Evolutionary conservation across 2,797 vertebrate species (phyloP).

Genomic region (Triplophysa yarkandensis): DNA sequence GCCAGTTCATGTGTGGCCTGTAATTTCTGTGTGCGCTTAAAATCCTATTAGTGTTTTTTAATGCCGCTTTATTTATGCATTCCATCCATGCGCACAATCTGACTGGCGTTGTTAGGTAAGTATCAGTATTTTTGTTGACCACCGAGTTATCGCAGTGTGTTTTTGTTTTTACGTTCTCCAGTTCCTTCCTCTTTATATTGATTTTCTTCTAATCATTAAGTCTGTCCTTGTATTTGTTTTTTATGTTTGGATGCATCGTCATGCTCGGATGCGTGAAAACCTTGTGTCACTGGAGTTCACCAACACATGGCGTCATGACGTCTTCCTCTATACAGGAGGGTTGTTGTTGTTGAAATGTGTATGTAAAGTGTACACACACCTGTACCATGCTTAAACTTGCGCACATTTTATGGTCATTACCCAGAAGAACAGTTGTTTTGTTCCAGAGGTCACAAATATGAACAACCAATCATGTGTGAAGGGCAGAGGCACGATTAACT

Average conservation of each 20-base stretch:
- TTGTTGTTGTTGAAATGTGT: constrained; percentile 10
- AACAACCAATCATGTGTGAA: constrained; percentile 1
- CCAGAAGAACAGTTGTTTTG: background rate
- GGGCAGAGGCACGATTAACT: background rate
- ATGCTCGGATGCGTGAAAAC: background rate
- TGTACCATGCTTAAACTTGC: background rate
- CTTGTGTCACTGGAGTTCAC: background rate
- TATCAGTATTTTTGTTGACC: background rate
- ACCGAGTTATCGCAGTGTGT: background rate
- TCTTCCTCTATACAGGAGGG: background rate
- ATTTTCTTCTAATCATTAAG: constrained; percentile 25
- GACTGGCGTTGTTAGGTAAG: background rate
- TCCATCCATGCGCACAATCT: background rate
- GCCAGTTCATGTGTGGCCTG: no score
- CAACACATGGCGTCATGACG: background rate
- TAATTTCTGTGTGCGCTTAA: background rate
- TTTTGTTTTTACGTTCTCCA: background rate
- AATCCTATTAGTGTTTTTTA: background rate
- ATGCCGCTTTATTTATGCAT: background rate
- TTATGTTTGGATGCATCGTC: background rate
- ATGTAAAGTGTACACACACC: background rate
- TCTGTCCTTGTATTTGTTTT: constrained; percentile 1
- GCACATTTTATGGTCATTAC: background rate
- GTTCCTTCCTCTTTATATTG: background rate
- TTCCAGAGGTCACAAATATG: constrained; percentile 14